Percentiles rank a stretch among this genome's conserved stretches.
These are phyloP conservation scores for Lacerta agilis DNA, from an alignment of 2,797 vertebrate species.

Conservation along the genomic window DNA sequence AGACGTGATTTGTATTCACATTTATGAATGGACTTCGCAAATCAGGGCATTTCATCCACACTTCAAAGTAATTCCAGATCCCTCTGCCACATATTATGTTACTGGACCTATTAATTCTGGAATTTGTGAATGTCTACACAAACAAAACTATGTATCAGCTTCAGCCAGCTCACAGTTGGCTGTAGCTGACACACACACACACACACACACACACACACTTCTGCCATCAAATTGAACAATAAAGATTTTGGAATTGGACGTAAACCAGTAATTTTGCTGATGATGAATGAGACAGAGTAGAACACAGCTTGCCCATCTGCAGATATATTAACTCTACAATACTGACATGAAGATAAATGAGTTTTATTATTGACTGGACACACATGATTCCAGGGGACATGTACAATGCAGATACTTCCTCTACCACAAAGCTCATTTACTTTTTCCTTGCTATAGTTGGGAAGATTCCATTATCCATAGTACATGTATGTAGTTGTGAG, in stretches of 20 bases:
- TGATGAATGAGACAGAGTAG: slow-evolving; percentile 40
- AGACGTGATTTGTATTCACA: too few species aligned
- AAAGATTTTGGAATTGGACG: not conserved
- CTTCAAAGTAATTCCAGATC: too few species aligned
- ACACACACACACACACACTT: too few species aligned
- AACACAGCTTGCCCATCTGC: slow-evolving; percentile 40
- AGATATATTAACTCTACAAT: slow-evolving; percentile 1
- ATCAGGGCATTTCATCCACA: too few species aligned
- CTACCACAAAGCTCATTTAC: slow-evolving; percentile 11
- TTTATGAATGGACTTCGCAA: too few species aligned
- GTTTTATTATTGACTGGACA: slow-evolving; percentile 41
- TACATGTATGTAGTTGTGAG: not conserved
- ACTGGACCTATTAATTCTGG: too few species aligned
- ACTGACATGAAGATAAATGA: slow-evolving; percentile 44
- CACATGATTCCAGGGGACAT: slow-evolving; percentile 14
- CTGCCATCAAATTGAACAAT: too few species aligned
- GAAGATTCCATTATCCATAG: not conserved
- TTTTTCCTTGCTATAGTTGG: slow-evolving; percentile 30
- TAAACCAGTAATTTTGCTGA: slow-evolving; percentile 54
- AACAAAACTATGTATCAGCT: too few species aligned
- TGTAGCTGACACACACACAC: too few species aligned
- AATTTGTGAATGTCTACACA: too few species aligned
- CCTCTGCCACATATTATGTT: too few species aligned
- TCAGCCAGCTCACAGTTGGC: too few species aligned
- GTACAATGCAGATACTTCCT: slow-evolving; percentile 10